Evolutionary conservation across 2,113 vertebrate species (phyloP), one percentile per base, ranked within the genome.

Genomic region (Pachycephala philippinensis): DNA sequence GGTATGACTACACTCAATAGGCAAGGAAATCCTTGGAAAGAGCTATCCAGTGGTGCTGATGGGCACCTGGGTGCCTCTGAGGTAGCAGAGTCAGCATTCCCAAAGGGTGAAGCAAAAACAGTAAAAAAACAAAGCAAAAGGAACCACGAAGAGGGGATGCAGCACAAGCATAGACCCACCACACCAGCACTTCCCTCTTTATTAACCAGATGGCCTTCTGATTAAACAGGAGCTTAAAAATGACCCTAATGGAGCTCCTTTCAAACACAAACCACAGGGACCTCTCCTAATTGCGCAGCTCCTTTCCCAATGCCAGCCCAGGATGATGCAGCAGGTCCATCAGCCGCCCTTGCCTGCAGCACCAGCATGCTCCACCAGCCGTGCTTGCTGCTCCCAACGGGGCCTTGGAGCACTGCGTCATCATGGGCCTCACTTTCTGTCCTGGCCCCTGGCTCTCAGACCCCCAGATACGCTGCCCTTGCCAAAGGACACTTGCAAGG

Each of bases 371-470:
- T 71, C 45, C 17, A 30, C 31, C 47, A 76, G 68, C 68, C 1
- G 0, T 45, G 85, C 54, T 54, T 1, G 0, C 11, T 53, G 79
- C 42, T 85, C 78, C 60, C 10, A 3, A 4, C 0, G 0, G 0
- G 15, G 5, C 9, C 16, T 9, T 27, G 54, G 35, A 76, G 44
- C 53, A 60, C 44, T 2, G 0, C 9, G 14, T 6, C 24, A 26
- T n/a, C 42, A 44, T 0, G 1, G 42, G 8, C 52, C 31, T 63
- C 24, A 2, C 52, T 10, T 42, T 28, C 78, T 79, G 49, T 42
- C 52, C 59, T 19, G 19, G 22, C 15, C 23, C 7, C 65, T 35
- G 50, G 39, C n/a, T 39, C 8, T 16, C 33, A 54, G 28, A 17
- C n/a, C 40, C 15, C 11, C 4, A 1, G 9, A 39, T 8, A 44